phyloP scores from a whole-genome alignment of 2,797 vertebrate species.

The Eospalax fontanierii region DNA sequence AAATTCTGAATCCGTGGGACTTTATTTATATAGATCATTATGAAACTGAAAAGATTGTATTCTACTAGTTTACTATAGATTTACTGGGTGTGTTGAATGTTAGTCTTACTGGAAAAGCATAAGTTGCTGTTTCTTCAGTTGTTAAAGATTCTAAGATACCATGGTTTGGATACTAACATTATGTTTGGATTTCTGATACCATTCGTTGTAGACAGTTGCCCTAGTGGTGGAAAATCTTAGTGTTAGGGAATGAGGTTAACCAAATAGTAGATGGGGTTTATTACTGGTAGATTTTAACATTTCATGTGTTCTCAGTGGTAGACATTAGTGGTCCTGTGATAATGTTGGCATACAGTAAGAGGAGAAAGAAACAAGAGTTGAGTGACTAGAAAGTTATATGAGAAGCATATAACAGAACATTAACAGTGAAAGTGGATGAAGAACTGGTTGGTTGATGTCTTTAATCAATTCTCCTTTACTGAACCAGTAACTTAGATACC shows the following conservation, averaged over 20 bases:
- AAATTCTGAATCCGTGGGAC: slow-evolving; percentile 4
- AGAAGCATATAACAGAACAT: slow-evolving; percentile 51
- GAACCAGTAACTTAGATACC: slow-evolving; percentile 73
- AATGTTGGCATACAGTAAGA: slow-evolving; percentile 48
- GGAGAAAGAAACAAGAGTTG: slow-evolving; percentile 55
- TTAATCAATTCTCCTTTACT: slow-evolving; percentile 73
- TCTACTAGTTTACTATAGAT: slow-evolving; percentile 27
- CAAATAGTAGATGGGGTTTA: slow-evolving; percentile 11
- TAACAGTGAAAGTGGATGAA: slow-evolving; percentile 72
- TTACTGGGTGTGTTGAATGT: slow-evolving; percentile 12
- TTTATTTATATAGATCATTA: slow-evolving; percentile 14
- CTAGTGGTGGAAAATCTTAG: slow-evolving; percentile 27
- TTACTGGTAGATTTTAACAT: slow-evolving; percentile 51
- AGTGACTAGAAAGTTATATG: slow-evolving; percentile 61
- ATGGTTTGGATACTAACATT: slow-evolving; percentile 31
- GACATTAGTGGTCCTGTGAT: slow-evolving; percentile 44
- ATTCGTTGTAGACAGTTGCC: slow-evolving; percentile 36
- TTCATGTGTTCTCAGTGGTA: slow-evolving; percentile 11
- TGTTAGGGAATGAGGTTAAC: slow-evolving; percentile 2
- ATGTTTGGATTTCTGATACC: slow-evolving; percentile 66
- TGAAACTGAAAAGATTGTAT: slow-evolving; percentile 25
- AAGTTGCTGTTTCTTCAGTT: slow-evolving; percentile 16
- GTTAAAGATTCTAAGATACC: slow-evolving; percentile 58
- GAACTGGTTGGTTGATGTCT: slow-evolving; percentile 72
- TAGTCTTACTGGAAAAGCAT: slow-evolving; percentile 39